phyloP scores from a whole-genome alignment of 2,888 invertebrate species.

The Pollenia labialis region DNA sequence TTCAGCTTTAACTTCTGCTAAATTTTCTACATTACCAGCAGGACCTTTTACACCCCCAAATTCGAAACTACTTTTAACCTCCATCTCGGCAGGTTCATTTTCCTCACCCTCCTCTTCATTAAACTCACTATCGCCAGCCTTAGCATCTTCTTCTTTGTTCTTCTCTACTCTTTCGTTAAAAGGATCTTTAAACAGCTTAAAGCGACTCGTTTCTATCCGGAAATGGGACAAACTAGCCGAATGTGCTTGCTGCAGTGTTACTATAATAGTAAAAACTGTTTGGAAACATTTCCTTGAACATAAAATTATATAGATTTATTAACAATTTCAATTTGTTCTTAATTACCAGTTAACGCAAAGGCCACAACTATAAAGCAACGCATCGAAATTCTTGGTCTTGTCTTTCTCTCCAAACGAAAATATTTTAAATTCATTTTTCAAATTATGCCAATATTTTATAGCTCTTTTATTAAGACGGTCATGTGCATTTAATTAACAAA shows the following conservation, averaged over 20 bases:
- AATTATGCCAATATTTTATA: not conserved
- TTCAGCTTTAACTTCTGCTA: too few species aligned
- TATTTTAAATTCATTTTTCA: not conserved
- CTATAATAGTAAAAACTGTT: not conserved
- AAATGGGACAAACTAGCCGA: not conserved
- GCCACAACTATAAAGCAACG: not conserved
- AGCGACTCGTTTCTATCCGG: not conserved
- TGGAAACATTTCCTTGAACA: not conserved
- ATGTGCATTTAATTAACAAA: not conserved
- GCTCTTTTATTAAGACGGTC: not conserved
- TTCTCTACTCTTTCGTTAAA: too few species aligned
- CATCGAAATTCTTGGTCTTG: not conserved
- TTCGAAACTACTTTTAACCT: too few species aligned
- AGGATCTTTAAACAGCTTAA: too few species aligned
- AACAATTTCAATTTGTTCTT: too few species aligned
- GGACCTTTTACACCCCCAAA: too few species aligned
- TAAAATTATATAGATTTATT: too few species aligned
- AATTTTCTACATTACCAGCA: too few species aligned
- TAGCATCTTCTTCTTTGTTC: too few species aligned
- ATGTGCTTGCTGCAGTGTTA: conserved; percentile 2
- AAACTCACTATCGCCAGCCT: too few species aligned
- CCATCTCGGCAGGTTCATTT: too few species aligned
- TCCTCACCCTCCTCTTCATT: too few species aligned
- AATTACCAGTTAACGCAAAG: not conserved
- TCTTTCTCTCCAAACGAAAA: not conserved